Evolutionary conservation across 2,113 vertebrate genomes (phyloP).

Genomic region (Coracopsis vasa): DNA sequence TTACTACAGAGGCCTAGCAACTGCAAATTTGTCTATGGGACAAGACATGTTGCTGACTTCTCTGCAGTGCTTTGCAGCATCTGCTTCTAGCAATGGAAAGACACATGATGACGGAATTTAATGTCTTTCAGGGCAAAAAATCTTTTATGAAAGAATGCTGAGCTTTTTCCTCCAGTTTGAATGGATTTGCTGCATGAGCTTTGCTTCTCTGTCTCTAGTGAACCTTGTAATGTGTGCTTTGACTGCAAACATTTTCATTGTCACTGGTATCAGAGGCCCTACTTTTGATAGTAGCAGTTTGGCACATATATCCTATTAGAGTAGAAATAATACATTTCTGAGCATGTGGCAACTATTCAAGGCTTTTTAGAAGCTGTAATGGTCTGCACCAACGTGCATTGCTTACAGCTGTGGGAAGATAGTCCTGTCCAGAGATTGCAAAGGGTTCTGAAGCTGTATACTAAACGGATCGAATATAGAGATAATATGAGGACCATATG

Average conservation of each 20-base stretch:
- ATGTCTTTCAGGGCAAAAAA: not conserved
- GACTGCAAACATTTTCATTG: not conserved
- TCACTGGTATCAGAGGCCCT: not conserved
- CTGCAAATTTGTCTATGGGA: not conserved
- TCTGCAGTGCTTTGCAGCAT: not conserved
- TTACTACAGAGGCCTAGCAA: not conserved
- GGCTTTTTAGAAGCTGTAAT: not conserved
- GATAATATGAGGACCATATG: not conserved
- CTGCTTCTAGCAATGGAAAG: not conserved
- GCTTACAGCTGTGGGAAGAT: not conserved
- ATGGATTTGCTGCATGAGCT: not conserved
- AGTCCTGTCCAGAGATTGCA: not conserved
- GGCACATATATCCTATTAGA: not conserved
- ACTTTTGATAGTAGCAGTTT: not conserved
- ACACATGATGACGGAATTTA: not conserved
- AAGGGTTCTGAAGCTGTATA: not conserved
- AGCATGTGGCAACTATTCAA: not conserved
- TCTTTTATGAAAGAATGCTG: not conserved
- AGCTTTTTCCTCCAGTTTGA: accelerated
- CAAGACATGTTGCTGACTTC: not conserved
- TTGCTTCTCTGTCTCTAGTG: not conserved
- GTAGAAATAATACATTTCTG: not conserved
- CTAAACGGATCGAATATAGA: not conserved
- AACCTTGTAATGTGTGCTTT: not conserved
- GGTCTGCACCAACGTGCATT: not conserved